Conservation (phyloP, 2,888 invertebrate genomes). For the Heliconius aoede region DNA sequence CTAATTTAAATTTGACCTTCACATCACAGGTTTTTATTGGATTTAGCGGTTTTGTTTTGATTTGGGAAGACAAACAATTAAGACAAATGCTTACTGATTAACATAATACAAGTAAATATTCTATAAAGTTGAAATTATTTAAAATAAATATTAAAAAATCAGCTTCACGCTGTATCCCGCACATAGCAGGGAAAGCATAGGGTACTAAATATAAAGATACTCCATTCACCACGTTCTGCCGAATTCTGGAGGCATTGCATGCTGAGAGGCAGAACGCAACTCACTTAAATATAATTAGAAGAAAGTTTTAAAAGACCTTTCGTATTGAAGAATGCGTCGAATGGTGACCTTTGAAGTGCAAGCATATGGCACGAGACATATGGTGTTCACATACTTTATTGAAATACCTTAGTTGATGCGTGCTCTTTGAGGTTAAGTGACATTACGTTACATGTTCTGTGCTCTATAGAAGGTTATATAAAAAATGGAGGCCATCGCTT, state of each 20-base stretch:
- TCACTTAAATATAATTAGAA: too few relatives aligned
- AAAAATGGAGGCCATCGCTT: background rate
- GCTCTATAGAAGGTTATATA: background rate
- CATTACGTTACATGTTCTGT: background rate
- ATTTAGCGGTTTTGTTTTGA: background rate
- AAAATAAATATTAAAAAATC: too few relatives aligned
- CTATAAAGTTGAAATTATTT: too few relatives aligned
- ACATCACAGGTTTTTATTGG: background rate
- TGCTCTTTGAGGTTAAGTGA: background rate
- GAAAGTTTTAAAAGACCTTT: background rate
- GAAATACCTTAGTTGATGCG: conserved; percentile 12
- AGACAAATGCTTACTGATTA: too few relatives aligned
- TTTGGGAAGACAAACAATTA: background rate
- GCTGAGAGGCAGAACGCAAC: too few relatives aligned
- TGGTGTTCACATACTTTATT: conserved; percentile 22
- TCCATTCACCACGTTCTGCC: too few relatives aligned
- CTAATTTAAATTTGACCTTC: background rate
- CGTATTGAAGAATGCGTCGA: conserved; percentile 9
- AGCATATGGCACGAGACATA: conserved; percentile 28
- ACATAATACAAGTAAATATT: too few relatives aligned
- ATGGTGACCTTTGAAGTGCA: conserved; percentile 27
- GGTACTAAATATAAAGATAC: too few relatives aligned
- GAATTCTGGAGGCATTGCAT: too few relatives aligned
- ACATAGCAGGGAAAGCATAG: too few relatives aligned
- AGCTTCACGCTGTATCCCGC: too few relatives aligned